phyloP scores from a whole-genome alignment of 2,888 invertebrate species.

The Cremastinae sp. region DNA sequence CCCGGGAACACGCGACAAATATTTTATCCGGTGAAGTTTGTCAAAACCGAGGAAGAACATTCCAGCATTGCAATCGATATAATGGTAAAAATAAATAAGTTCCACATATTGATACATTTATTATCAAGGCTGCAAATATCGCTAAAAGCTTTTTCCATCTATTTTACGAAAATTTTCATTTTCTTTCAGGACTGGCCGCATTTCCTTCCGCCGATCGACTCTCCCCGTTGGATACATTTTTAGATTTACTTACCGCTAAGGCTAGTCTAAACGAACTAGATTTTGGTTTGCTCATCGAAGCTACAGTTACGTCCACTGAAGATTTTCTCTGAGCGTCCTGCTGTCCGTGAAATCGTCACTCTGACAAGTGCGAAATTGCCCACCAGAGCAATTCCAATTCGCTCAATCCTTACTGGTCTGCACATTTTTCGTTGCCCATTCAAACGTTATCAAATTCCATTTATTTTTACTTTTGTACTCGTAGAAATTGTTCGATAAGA shows the following conservation, averaged over 20 bases:
- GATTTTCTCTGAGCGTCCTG: conserved; percentile 77
- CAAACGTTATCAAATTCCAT: neutral
- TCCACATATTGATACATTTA: neutral
- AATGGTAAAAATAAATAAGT: conserved; percentile 67
- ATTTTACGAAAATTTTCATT: conserved; percentile 37
- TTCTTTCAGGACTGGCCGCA: conserved; percentile 85
- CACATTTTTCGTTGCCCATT: conserved; percentile 30
- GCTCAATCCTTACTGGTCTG: conserved; percentile 51
- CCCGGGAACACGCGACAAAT: conserved; percentile 90
- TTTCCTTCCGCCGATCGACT: conserved; percentile 87
- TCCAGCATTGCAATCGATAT: conserved; percentile 75
- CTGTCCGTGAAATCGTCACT: neutral
- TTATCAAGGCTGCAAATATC: too few species aligned
- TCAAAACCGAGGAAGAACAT: conserved; percentile 74
- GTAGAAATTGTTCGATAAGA: conserved; percentile 29
- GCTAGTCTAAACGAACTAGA: conserved; percentile 92
- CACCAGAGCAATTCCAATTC: conserved; percentile 21
- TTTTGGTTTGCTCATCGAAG: conserved; percentile 92
- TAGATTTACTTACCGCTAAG: conserved; percentile 92
- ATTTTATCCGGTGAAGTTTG: conserved; percentile 86
- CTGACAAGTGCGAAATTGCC: conserved; percentile 11
- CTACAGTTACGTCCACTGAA: conserved; percentile 86
- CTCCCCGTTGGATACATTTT: conserved; percentile 91
- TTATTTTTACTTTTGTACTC: conserved; percentile 17
- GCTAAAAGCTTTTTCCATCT: too few species aligned